Base-by-base conservation (phyloP, 2,888 invertebrate genomes). In the Gymnoscelis rufifasciata region DNA sequence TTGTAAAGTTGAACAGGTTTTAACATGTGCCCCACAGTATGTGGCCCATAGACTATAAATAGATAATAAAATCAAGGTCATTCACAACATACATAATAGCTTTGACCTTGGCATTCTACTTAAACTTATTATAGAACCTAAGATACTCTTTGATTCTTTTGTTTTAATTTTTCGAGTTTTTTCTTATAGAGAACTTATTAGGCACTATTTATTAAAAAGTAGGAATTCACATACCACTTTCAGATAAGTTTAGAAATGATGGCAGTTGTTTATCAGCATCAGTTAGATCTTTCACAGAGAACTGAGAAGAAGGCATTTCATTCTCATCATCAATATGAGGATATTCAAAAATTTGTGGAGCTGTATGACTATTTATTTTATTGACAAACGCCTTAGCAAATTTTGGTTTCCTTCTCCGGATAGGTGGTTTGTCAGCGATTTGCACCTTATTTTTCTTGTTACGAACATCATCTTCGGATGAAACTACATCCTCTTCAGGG, bases 261-360 rank as follows among this genome's bases (percentile, higher is more conserved):
- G 89, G 89, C 45, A 89, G 58, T 27, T 86, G 62, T 58, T 89
- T 89, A 56, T 89, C 86, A 45, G 78, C 74, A 38, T 82, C 88
- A 14, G 84, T 79, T 41, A 89, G 65, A 66, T 89, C 79, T 61
- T 83, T 88, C 0, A 88, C 65, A 13, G 82, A 74, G 51, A 88
- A 75, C 6, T 53, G 52, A 29, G 60, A 43, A 31, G 61, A 54
- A 3, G 70, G 46, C 35, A 53, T 43, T 38, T 56, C 64, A 26
- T 58, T 63, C n/a, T n/a, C n/a, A 44, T 58, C 56, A 7, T 68
- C 71, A 46, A 75, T 70, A 38, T 44, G 50, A 5, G 19, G 19
- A 19, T 19, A 19, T 19, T 19, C 19, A 19, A 19, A 19, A 19
- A 19, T 2, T 5, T 59, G 62, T 14, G 50, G 38, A 28, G 54